Evolutionary conservation across 2,888 invertebrate genomes (phyloP), one percentile per base, ranked within the genome.

Genomic region (Dyspetes luteomarginatus): DNA sequence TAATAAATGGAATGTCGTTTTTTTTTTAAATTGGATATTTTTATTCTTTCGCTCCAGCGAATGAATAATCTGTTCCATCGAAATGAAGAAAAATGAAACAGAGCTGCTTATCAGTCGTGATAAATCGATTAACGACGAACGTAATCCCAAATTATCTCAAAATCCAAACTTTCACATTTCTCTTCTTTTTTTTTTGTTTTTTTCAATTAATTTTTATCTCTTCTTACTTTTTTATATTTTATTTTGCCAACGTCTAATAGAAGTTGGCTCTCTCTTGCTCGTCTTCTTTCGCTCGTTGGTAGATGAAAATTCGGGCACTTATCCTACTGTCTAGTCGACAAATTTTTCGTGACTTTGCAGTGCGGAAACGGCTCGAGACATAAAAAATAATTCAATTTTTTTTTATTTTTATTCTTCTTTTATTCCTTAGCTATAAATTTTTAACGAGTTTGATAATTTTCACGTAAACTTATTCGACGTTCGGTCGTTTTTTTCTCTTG

Each of bases 331-430:
- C 77, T 79, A 83, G 88, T 87, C 65, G 15, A 58, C 72, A 50
- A 68, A 82, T 48, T 71, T 52, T 30, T 2, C 30, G 30, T 88
- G 62, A 81, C 78, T 85, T 83, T 86, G 17, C 86, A 87, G 91
- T 85, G 88, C 81, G 91, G 91, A 91, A 91, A 91, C 90, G 81
- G 87, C 89, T 83, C 88, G 92, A 88, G 30, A 91, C 88, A 91
- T 50, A 45, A 5, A 36, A 76, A 73, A 24, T 36, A 19, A 26
- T 48, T 0, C 17, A 4, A 4, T 17, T 19, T 7, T 48, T 64
- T 12, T 0, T 24, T 58, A 19, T 30, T 30, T 65, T 9, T 15
- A n/a, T 22, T 41, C 52, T 2, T 12, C n/a, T 0, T 52, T 52
- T 52, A 22, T 15, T 24, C 9, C 22, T 64, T 9, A 7, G 48